Evolutionary conservation across 2,797 vertebrate genomes (phyloP), one percentile per base, ranked within the genome.

Genomic region (Chloroceryle amazona): DNA sequence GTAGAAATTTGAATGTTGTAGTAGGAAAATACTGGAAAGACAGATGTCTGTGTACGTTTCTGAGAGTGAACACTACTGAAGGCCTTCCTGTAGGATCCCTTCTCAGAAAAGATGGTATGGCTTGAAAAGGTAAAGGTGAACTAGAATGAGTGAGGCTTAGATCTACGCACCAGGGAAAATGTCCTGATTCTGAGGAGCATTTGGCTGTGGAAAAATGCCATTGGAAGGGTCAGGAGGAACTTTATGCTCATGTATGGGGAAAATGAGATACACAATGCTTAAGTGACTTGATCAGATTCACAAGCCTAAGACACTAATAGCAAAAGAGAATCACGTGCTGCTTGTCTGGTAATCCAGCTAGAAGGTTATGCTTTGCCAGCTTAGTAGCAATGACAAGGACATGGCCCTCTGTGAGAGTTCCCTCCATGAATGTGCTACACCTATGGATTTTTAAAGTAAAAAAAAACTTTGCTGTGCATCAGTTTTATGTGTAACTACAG

Each of bases 91-190:
- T 41, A 66, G 70, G 41, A 80, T 58, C 29, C 6, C n/a, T 78
- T 75, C 33, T 81, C 23, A 47, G 51, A 51, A 71, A 71, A n/a
- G 14, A 19, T 0, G 11, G 13, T 35, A 19, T 11, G 19, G 47
- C 57, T 86, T 80, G 60, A 33, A 35, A 74, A 76, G 57, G 16
- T 62, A 13, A 73, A 75, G 78, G 23, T 78, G 10, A 31, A 1
- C 26, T 33, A 2, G 3, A 75, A 22, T 0, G 12, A 66, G 57
- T 3, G 28, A 85, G 33, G 39, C 33, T 46, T 52, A 46, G 12
- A 22, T 46, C 1, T 65, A 2, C 0, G 0, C 23, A 13, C 31
- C 25, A 12, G 49, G 68, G 73, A 52, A 26, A 70, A 14, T 11
- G 13, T 62, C 49, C 35, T 1, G 0, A 8, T 70, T 44, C 61